Conservation (phyloP, 2,113 vertebrate species). For the Crotalus viridis region DNA sequence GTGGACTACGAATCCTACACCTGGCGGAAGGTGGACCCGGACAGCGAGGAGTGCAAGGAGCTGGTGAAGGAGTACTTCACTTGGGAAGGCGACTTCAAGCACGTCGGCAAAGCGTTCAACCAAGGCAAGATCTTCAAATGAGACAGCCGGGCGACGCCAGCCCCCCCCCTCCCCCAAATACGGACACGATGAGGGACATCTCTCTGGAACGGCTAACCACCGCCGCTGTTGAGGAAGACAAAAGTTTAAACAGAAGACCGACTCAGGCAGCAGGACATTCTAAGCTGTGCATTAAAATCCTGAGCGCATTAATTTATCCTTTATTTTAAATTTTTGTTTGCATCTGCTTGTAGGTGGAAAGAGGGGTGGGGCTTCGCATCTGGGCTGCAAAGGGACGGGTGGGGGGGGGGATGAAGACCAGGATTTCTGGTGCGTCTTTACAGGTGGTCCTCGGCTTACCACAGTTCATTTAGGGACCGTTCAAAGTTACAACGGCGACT, state of each 20-base stretch:
- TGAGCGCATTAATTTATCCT: not conserved
- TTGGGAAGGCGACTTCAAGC: slow-evolving; percentile 89
- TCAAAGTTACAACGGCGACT: no score
- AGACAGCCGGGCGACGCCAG: slow-evolving; percentile 36
- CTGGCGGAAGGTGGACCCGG: slow-evolving; percentile 85
- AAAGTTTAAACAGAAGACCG: not conserved
- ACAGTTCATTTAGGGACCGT: no score
- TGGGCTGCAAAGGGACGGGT: not conserved
- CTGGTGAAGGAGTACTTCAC: slow-evolving; percentile 89
- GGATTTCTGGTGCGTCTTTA: not conserved
- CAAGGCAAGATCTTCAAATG: slow-evolving; percentile 93
- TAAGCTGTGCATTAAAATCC: slow-evolving; percentile 54
- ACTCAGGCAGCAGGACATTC: slow-evolving; percentile 41
- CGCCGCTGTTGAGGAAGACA: not conserved
- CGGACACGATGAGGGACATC: not conserved
- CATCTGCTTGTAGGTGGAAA: not conserved
- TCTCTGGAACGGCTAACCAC: not conserved
- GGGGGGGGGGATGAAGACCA: not conserved
- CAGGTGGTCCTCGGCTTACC: no score
- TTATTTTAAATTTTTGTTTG: not conserved
- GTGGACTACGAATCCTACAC: slow-evolving; percentile 89
- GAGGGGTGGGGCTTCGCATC: not conserved
- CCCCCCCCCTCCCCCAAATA: slow-evolving; percentile 12
- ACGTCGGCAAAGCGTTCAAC: slow-evolving; percentile 84
- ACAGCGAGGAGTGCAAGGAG: slow-evolving; percentile 83